Percentiles rank a stretch among this genome's conserved stretches.
Conservation (phyloP, 2,113 vertebrate species). For the Podarcis muralis region DNA sequence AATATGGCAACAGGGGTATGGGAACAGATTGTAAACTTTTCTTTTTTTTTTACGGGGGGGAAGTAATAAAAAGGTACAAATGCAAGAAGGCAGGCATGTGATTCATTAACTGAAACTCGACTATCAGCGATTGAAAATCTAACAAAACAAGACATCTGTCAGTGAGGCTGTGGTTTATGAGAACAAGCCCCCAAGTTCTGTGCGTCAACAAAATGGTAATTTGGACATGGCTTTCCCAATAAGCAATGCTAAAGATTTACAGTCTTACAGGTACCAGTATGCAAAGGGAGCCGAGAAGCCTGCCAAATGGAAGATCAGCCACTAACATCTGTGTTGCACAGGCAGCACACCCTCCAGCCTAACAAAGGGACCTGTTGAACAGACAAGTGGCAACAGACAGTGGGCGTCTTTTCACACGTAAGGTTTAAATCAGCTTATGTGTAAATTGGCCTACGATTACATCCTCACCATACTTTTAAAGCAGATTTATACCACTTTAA, state of each 20-base stretch:
- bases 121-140: background rate
- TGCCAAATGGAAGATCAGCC: background rate
- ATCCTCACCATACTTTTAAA: too few species aligned
- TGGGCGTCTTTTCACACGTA: background rate
- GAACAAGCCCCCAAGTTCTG: background rate
- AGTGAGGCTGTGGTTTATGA: background rate
- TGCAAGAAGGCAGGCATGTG: background rate
- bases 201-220: background rate
- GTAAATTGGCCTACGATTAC: background rate
- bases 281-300: background rate
- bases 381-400: background rate
- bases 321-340: background rate
- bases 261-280: background rate
- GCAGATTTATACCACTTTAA: too few species aligned
- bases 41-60: background rate
- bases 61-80: background rate
- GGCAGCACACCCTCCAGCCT: background rate
- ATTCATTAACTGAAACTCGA: slow-evolving; percentile 5
- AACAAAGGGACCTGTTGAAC: background rate
- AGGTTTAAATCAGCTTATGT: background rate
- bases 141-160: slow-evolving; percentile 1
- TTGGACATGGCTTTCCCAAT: background rate
- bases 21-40: slow-evolving; percentile 16
- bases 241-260: background rate
- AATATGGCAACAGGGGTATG: background rate